Percentiles rank a stretch among this genome's conserved stretches.
Evolutionary conservation across 2,797 vertebrate genomes (phyloP).

Genomic region (Sebastes kiyomatsui): DNA sequence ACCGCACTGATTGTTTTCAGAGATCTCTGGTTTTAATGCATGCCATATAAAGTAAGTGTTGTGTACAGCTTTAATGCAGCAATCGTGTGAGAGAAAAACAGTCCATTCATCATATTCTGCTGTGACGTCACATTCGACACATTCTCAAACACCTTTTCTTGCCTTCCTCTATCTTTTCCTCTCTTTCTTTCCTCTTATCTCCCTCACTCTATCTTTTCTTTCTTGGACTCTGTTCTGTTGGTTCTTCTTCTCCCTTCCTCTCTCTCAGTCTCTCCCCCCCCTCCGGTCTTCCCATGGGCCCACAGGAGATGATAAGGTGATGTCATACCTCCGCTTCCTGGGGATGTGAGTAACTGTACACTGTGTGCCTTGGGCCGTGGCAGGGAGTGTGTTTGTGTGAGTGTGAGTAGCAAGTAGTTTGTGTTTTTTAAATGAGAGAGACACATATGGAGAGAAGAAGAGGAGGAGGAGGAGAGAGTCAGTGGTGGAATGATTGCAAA

Average conservation of each 20-base stretch:
- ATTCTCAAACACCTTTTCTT: slow-evolving; percentile 14
- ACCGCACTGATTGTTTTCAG: slow-evolving; percentile 50
- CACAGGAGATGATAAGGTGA: slow-evolving; percentile 81
- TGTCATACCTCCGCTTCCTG: slow-evolving; percentile 84
- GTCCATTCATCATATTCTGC: slow-evolving; percentile 23
- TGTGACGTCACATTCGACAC: slow-evolving; percentile 20
- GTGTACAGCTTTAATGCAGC: slow-evolving; percentile 3
- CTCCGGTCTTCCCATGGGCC: slow-evolving; percentile 61
- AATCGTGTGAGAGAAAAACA: slow-evolving; percentile 3
- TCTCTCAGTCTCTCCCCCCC: slow-evolving; percentile 14
- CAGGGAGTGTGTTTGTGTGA: slow-evolving; percentile 33
- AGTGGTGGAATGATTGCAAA: slow-evolving; percentile 21
- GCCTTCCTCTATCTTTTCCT: neutral
- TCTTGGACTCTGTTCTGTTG: neutral
- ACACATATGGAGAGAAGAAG: slow-evolving; percentile 20
- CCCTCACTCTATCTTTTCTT: neutral
- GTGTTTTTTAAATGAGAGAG: slow-evolving; percentile 46
- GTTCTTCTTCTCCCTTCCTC: neutral
- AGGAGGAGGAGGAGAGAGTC: slow-evolving; percentile 11
- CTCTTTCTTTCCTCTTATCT: neutral
- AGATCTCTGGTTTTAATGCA: slow-evolving; percentile 34
- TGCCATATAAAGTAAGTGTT: slow-evolving; percentile 12
- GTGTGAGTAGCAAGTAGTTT: slow-evolving; percentile 22
- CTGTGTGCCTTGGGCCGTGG: slow-evolving; percentile 65
- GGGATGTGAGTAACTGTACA: slow-evolving; percentile 81